Base-by-base conservation (phyloP, 1,140 invertebrate species). In the Linepithema humile region DNA sequence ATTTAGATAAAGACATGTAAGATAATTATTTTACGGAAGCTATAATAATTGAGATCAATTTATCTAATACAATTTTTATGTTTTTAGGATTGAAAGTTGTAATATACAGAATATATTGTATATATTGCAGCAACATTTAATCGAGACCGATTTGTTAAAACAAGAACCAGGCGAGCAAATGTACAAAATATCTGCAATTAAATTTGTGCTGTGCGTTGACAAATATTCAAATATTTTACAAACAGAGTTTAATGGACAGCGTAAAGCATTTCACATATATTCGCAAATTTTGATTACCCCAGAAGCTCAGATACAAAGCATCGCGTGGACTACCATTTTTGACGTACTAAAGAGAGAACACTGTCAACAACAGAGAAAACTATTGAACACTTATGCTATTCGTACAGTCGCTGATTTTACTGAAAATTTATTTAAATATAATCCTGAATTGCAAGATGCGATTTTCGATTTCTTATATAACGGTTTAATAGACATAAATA, bases 381-480 rank as follows among this genome's bases (percentile, higher is more conserved):
- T 59, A 53, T 82, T 92, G 15, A 57, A 82, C 57, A 29, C 83
- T 35, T 59, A 78, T 20, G 83, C 67, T 32, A 70, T 89, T 50
- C 50, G 55, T 9, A 23, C 59, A 75, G 83, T 85, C 60, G 12
- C 50, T 5, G 65, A 85, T 70, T 80, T 69, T 0, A n/a, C 50
- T 9, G 3, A 72, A n/a, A 6, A 62, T 62, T 26, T 89, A n/a
- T 20, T 50, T 17, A 69, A 48, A 50, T 83, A 75, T 12, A 84
- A 89, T 88, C 88, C 88, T 35, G 86, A 91, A 64, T 57, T 93
- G n/a, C 87, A 92, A 83, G 89, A 90, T 87, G 75, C 77, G 15
- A 80, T 93, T 7, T 91, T 88, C 32, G 84, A 92, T 50, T 93
- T 92, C 55, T 67, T 93, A 4, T 92, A 89, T 45, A 64, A 50